Conservation (phyloP, 2,797 vertebrate genomes). For the Peromyscus attwateri region DNA sequence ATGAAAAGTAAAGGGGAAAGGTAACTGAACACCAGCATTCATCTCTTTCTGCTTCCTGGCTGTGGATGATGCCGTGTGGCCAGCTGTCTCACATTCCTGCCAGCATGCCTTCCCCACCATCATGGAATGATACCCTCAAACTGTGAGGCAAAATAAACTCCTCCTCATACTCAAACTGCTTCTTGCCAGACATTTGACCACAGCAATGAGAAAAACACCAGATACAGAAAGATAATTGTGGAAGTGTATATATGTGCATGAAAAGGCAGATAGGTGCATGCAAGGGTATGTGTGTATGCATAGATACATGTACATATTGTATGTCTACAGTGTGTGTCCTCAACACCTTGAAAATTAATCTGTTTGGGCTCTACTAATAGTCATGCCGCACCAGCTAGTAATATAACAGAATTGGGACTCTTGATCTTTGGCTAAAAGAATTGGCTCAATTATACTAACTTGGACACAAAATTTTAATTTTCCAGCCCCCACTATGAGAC, state of each 20-base stretch:
- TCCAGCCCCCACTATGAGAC: not conserved
- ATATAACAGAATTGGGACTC: not conserved
- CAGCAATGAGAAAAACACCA: not conserved
- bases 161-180: not conserved
- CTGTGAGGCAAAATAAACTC: not conserved
- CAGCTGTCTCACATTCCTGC: not conserved
- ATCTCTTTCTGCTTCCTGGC: not conserved
- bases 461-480: not conserved
- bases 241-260: not conserved
- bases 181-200: not conserved
- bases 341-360: not conserved
- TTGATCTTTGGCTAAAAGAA: not conserved
- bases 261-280: not conserved
- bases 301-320: not conserved
- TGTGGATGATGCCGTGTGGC: not conserved
- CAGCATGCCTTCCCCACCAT: too few relatives aligned
- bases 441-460: not conserved
- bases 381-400: not conserved
- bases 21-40: not conserved
- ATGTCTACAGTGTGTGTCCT: not conserved
- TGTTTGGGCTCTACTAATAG: not conserved
- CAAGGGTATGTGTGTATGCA: not conserved
- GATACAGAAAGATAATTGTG: not conserved
- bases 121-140: not conserved
- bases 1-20: not conserved